These are phyloP conservation scores for Forbesichthys papilliferus DNA, from an alignment of 2,113 vertebrate species.

Conservation along the genomic window DNA sequence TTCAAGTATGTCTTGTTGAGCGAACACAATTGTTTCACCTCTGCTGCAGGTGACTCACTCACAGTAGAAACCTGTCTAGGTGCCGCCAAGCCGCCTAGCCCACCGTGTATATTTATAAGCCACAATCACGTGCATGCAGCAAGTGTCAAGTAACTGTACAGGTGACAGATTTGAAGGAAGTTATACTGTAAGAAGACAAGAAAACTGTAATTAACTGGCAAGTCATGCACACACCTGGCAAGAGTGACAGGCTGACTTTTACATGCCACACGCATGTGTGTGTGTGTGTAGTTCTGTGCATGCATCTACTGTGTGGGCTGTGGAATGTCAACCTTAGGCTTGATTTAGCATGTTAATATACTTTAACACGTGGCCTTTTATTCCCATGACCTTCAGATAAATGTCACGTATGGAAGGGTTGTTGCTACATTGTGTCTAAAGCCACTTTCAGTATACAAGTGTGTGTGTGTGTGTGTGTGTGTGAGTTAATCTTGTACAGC, in stretches of 20 bases:
- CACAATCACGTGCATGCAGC: constrained; percentile 35
- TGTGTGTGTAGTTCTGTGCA: neutral
- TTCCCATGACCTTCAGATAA: too few species aligned
- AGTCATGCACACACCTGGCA: constrained; percentile 11
- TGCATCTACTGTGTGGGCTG: neutral
- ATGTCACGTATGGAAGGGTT: too few species aligned
- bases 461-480: too few species aligned
- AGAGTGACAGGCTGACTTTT: neutral
- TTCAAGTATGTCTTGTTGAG: constrained; percentile 49
- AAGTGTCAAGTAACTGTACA: constrained; percentile 22
- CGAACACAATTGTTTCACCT: constrained; percentile 29
- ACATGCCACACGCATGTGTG: neutral
- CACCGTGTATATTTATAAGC: constrained; percentile 45
- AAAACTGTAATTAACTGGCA: constrained; percentile 46
- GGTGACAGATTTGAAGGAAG: constrained; percentile 41
- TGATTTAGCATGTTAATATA: neutral
- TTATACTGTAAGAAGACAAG: constrained; percentile 44
- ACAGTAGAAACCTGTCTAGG: constrained; percentile 5
- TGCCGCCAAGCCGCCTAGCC: constrained; percentile 19
- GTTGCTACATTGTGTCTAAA: too few species aligned
- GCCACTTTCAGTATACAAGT: too few species aligned
- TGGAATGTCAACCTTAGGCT: neutral
- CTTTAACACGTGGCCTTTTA: neutral
- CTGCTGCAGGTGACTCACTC: constrained; percentile 39
- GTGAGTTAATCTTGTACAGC: too few species aligned